A percentile compares a stretch with the other conserved stretches of the same genome.
These are phyloP conservation scores for Yponomeuta cagnagella DNA, from an alignment of 2,888 invertebrate species.

Conservation along the genomic window DNA sequence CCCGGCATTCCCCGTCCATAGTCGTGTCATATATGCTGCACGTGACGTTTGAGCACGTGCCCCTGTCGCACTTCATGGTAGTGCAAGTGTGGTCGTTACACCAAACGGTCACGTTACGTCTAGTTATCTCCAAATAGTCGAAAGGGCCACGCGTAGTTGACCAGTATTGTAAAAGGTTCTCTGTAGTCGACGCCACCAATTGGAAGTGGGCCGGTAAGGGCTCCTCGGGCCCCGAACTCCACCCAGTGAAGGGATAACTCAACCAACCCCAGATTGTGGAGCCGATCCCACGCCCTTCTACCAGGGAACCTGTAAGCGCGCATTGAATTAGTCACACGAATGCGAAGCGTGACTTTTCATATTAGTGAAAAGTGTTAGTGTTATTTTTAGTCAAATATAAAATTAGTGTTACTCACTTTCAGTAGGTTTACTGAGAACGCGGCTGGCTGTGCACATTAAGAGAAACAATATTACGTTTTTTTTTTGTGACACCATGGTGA, in stretches of 20 bases:
- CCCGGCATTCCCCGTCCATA: constrained; percentile 58
- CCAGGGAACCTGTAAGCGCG: constrained; percentile 51
- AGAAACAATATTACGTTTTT: constrained; percentile 37
- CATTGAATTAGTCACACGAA: constrained; percentile 23
- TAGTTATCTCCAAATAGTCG: constrained; percentile 44
- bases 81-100: constrained; percentile 70
- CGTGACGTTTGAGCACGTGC: constrained; percentile 52
- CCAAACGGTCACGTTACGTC: constrained; percentile 57
- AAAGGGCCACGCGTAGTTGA: constrained; percentile 30
- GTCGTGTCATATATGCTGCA: constrained; percentile 69
- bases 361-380: background rate
- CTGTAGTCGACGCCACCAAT: constrained; percentile 26
- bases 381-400: background rate
- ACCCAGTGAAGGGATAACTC: constrained; percentile 64
- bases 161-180: too few relatives aligned
- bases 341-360: background rate
- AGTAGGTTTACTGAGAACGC: constrained; percentile 46
- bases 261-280: constrained; percentile 66
- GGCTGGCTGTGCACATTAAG: constrained; percentile 38
- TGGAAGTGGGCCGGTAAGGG: background rate
- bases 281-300: constrained; percentile 51
- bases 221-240: constrained; percentile 22
- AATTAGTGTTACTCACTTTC: constrained; percentile 43
- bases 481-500: constrained; percentile 44
- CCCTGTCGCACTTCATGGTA: constrained; percentile 56